Conservation (phyloP, 2,797 vertebrate species). For the Danio jaintianensis region DNA sequence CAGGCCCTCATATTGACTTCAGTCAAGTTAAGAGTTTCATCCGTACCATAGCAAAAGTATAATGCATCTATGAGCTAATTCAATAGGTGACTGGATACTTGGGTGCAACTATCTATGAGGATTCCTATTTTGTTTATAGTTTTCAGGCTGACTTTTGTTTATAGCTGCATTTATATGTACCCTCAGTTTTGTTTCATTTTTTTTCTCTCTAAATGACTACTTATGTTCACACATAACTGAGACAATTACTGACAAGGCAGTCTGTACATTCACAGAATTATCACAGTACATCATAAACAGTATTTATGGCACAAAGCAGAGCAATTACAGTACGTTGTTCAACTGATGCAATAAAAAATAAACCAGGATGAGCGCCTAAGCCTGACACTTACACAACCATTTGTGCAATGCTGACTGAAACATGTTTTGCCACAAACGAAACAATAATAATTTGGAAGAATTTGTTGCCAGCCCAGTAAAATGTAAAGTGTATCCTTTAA, state of each 20-base stretch:
- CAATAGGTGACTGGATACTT: conserved; percentile 44
- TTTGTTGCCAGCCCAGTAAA: conserved; percentile 48
- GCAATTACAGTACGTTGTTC: conserved; percentile 58
- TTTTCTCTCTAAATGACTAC: conserved; percentile 48
- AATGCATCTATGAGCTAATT: conserved; percentile 51
- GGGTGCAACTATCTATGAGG: conserved; percentile 43
- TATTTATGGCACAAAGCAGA: conserved; percentile 65
- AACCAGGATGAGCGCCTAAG: conserved; percentile 54
- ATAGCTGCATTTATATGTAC: conserved; percentile 41
- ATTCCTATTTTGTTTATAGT: conserved; percentile 14
- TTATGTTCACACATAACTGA: conserved; percentile 65
- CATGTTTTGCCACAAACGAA: conserved; percentile 51
- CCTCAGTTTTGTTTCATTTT: conserved; percentile 42
- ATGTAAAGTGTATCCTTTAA: conserved; percentile 46
- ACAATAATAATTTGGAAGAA: conserved; percentile 53
- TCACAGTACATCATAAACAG: conserved; percentile 57
- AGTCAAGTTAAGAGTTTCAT: conserved; percentile 65
- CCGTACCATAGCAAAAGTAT: conserved; percentile 51
- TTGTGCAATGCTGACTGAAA: conserved; percentile 51
- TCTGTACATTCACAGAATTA: conserved; percentile 53
- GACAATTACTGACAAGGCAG: conserved; percentile 61
- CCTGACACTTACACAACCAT: conserved; percentile 53
- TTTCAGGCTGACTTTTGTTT: conserved; percentile 35
- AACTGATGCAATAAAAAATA: conserved; percentile 62
- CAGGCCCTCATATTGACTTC: conserved; percentile 76